These are phyloP conservation scores for Myripristis jacobus DNA, from an alignment of 2,797 vertebrate species.

Conservation along the genomic window DNA sequence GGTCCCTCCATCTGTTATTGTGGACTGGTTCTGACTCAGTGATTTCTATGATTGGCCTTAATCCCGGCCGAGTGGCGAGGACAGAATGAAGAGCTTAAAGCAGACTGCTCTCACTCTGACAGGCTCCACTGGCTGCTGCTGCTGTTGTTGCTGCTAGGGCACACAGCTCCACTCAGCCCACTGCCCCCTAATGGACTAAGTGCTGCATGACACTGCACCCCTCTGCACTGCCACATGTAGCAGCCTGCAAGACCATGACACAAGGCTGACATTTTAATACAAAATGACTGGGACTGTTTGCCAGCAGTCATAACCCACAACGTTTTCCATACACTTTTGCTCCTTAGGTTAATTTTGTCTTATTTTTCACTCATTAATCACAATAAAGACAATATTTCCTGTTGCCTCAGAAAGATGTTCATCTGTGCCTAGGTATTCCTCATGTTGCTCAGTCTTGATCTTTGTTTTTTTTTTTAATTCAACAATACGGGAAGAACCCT, in stretches of 20 bases:
- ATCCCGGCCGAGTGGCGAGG: conserved; percentile 75
- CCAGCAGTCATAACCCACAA: conserved; percentile 3
- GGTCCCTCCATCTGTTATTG: conserved; percentile 81
- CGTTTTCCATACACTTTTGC: conserved; percentile 10
- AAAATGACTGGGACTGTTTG: conserved; percentile 6
- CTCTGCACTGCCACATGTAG: conserved; percentile 33
- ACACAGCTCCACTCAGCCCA: conserved; percentile 49
- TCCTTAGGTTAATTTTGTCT: conserved; percentile 1
- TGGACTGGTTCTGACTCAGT: conserved; percentile 80
- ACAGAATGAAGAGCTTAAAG: conserved; percentile 85
- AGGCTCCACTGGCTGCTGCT: conserved; percentile 76
- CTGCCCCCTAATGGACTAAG: conserved; percentile 76
- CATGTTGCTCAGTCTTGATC: conserved; percentile 7
- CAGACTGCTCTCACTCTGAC: conserved; percentile 79
- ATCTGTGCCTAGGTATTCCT: neutral
- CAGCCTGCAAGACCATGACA: conserved; percentile 27
- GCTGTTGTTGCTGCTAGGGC: conserved; percentile 31
- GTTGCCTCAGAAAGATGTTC: neutral
- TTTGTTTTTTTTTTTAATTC: conserved; percentile 37
- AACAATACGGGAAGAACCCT: conserved; percentile 23
- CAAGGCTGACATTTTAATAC: conserved; percentile 27
- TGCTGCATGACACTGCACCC: conserved; percentile 54
- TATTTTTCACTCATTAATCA: neutral
- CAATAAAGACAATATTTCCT: neutral
- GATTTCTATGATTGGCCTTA: conserved; percentile 82